These are phyloP conservation scores for Parochlus steinenii DNA, from an alignment of 2,888 invertebrate species.

Conservation along the genomic window DNA sequence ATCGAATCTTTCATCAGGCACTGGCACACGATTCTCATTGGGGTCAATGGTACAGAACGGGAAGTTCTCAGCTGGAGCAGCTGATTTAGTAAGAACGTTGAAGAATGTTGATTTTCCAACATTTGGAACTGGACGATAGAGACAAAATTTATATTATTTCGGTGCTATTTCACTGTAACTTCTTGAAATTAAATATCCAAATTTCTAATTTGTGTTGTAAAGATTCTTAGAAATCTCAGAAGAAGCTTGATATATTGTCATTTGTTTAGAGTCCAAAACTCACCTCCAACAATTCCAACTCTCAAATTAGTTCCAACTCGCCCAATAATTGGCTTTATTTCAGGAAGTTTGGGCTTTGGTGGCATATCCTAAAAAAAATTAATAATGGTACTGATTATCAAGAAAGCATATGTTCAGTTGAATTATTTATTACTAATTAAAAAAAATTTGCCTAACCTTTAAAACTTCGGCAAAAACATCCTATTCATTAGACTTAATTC, in stretches of 20 bases:
- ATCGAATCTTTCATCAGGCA: conserved; percentile 88
- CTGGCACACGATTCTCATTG: conserved; percentile 98
- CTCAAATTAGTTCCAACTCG: conserved; percentile 91
- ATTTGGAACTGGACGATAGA: conserved; percentile 50
- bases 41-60: conserved; percentile 99
- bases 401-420: neutral
- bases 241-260: neutral
- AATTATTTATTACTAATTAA: neutral
- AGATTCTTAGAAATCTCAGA: too few relatives aligned
- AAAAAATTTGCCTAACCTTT: neutral
- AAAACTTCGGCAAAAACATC: neutral
- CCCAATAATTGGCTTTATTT: conserved; percentile 81
- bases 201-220: too few relatives aligned
- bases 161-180: neutral
- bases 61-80: conserved; percentile 95
- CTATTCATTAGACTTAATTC: neutral
- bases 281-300: conserved; percentile 84
- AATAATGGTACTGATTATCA: conserved; percentile 1
- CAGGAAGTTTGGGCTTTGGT: conserved; percentile 75
- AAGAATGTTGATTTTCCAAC: conserved; percentile 99
- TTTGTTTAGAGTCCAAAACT: neutral
- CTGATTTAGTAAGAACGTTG: conserved; percentile 95
- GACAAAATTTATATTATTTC: neutral
- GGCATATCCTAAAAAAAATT: conserved; percentile 39
- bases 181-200: neutral